Base-by-base conservation (phyloP, 2,888 invertebrate species). In the Trypoxylon attenuatum region DNA sequence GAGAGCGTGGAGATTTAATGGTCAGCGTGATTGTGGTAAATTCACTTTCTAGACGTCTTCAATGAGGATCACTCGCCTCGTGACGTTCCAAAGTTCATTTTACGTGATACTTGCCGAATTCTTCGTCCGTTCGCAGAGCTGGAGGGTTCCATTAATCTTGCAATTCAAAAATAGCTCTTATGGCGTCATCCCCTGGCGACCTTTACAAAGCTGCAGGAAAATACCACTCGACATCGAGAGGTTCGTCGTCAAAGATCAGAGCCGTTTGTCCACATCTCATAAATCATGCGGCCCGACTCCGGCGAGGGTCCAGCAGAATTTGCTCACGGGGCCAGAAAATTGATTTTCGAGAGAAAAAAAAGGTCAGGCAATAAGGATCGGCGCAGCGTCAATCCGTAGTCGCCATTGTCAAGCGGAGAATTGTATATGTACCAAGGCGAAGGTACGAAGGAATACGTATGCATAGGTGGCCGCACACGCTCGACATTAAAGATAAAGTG, bases 401-500 rank as follows among this genome's bases (percentile, higher is more conserved):
- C n/a, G n/a, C n/a, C n/a, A n/a, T n/a, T n/a, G n/a, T n/a, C n/a
- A n/a, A n/a, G n/a, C n/a, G n/a, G n/a, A n/a, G n/a, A n/a, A n/a
- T n/a, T n/a, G n/a, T n/a, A n/a, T n/a, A n/a, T n/a, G n/a, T n/a
- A n/a, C n/a, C n/a, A n/a, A n/a, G n/a, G n/a, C n/a, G n/a, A n/a
- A n/a, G n/a, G n/a, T n/a, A n/a, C 25, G 2, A 33, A 33, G 5
- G 33, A 6, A 13, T 22, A 27, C 22, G 18, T 39, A 19, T 41
- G 15, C 38, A n/a, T 42, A 22, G 39, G 33, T 19, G 41, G 38
- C 23, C 15, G 39, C 8, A 25, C 5, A 27, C 2, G 46, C 25
- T 38, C 50, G 50, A 57, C 67, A 68, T 73, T 70, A 71, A 77
- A 77, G 72, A 78, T 75, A 78, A 78, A 76, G 71, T 78, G 79